Base-by-base conservation (phyloP, 2,113 vertebrate species). In the Thermophis baileyi region DNA sequence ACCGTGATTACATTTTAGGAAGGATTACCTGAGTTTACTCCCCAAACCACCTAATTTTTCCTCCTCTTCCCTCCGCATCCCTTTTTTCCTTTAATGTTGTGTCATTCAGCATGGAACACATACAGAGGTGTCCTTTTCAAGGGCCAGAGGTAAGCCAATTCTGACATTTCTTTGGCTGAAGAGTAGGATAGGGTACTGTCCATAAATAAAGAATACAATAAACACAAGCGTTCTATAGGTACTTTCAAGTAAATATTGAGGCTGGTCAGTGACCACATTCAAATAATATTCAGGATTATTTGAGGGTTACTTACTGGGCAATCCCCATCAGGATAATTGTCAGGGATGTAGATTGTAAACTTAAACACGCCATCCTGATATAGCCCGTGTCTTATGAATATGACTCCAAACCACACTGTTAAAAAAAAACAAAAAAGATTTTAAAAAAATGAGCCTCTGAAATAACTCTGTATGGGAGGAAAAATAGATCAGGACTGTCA, bases 341-440 rank as follows among this genome's bases (percentile, higher is more conserved):
- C 99, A 94, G 99, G 99, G 97, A 99, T 99, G 97, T 99, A 99
- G 92, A 99, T 99, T 0, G 99, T 99, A 97, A 99, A 99, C 96
- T 99, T 99, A 97, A 99, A 99, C 51, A 99, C 99, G 0, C 99
- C 99, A 55, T 99, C 99, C 96, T 99, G 99, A 97, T 99, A 99
- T 47, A 99, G 98, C 91, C 99, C 99, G 53, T 99, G 98, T 92
- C 99, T 98, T 96, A 99, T 99, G 97, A 99, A 99, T 97, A 99
- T 99, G 85, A 99, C 99, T n/a, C 99, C 99, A 97, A 99, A 99
- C 99, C 99, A 99, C 99, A 99, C 99, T 99, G 97, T 35, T 96
- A 94, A 95, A 5, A n/a, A 94, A n/a, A 89, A n/a, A 24, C 47
- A 1, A 16, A 54, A 53, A 53, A 53, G 51, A 53, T 53, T 16